A percentile compares a stretch with the other conserved stretches of the same genome.
These are phyloP conservation scores for Pomacea maculata DNA, from an alignment of 1,140 invertebrate genomes.

Conservation along the genomic window DNA sequence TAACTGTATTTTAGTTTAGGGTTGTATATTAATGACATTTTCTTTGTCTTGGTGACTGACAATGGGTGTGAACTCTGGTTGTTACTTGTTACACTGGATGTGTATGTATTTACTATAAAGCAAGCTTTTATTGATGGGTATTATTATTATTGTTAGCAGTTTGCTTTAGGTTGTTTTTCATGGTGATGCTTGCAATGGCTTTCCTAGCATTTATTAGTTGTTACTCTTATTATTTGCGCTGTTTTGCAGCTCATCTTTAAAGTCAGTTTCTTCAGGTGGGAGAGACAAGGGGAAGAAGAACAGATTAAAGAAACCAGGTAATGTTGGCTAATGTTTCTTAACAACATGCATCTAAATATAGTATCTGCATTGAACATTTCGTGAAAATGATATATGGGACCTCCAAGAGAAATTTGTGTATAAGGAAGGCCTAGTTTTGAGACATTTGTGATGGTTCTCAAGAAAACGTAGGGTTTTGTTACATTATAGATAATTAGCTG, in stretches of 20 bases:
- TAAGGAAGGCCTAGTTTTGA: too few relatives aligned
- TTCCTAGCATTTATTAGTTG: not conserved
- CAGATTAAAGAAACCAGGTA: constrained; percentile 54
- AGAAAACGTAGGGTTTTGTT: too few relatives aligned
- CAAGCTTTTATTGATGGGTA: constrained; percentile 6
- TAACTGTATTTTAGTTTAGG: not conserved
- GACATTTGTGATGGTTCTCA: too few relatives aligned
- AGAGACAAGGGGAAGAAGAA: constrained; percentile 41
- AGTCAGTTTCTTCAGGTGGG: constrained; percentile 48
- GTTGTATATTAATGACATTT: not conserved
- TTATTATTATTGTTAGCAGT: not conserved
- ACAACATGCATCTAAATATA: too few relatives aligned
- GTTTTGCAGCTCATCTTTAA: constrained; percentile 57
- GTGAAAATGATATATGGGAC: too few relatives aligned
- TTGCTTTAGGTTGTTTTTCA: not conserved
- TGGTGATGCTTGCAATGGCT: not conserved
- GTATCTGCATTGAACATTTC: too few relatives aligned
- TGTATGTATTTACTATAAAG: not conserved
- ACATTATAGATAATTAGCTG: too few relatives aligned
- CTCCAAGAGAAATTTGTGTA: too few relatives aligned
- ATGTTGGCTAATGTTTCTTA: not conserved
- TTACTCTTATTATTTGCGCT: constrained; percentile 1
- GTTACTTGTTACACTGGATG: too few relatives aligned
- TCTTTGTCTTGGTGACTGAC: not conserved
- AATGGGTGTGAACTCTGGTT: too few relatives aligned